Evolutionary conservation across 2,888 invertebrate species (phyloP).

Genomic region (Andrena flavipes): DNA sequence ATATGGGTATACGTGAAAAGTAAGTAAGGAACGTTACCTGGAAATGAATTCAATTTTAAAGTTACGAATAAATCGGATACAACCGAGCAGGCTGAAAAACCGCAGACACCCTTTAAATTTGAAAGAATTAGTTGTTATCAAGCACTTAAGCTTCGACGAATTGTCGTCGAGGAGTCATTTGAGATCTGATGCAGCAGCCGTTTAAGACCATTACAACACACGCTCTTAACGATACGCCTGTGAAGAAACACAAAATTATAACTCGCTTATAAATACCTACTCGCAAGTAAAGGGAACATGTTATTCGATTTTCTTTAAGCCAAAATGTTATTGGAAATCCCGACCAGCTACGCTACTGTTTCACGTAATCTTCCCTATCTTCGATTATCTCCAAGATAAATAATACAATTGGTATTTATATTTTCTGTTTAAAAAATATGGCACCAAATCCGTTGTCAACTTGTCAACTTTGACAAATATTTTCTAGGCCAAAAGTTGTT

Average conservation of each 20-base stretch:
- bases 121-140: conserved; percentile 55
- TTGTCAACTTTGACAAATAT: too few relatives aligned
- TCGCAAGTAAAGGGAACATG: neutral
- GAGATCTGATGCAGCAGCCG: conserved; percentile 34
- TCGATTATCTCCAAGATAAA: too few relatives aligned
- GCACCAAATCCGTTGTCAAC: too few relatives aligned
- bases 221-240: conserved; percentile 15
- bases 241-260: conserved; percentile 27
- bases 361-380: too few relatives aligned
- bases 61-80: neutral
- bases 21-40: neutral
- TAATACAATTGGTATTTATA: too few relatives aligned
- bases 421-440: too few relatives aligned
- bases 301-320: neutral
- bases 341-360: neutral
- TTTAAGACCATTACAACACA: conserved; percentile 46
- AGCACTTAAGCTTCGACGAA: conserved; percentile 58
- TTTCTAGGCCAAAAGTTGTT: too few relatives aligned
- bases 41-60: neutral
- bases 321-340: neutral
- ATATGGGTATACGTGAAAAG: too few relatives aligned
- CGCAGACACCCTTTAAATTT: conserved; percentile 43
- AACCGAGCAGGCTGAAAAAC: conserved; percentile 13
- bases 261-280: conserved; percentile 12
- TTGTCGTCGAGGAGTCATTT: conserved; percentile 45